phyloP scores from a whole-genome alignment of 2,113 vertebrate species.

The Maccullochella peelii region DNA sequence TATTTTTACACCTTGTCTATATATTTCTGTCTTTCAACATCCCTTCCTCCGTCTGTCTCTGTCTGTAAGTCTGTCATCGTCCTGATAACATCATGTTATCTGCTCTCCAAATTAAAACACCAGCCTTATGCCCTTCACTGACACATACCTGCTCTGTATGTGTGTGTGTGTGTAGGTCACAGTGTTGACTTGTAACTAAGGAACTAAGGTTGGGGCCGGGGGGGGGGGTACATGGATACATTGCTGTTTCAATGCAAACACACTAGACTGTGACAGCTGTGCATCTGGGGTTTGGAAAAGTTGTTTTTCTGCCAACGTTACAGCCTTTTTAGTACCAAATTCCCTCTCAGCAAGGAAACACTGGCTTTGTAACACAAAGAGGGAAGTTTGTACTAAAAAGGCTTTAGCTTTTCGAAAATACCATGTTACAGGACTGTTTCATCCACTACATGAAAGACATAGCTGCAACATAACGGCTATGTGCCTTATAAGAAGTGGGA shows the following conservation, averaged over 20 bases:
- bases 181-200: conserved; percentile 37
- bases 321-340: neutral
- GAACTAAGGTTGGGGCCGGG: neutral
- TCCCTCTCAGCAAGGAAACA: neutral
- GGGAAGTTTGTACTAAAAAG: neutral
- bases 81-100: conserved; percentile 76
- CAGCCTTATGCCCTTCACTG: conserved; percentile 60
- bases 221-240: neutral
- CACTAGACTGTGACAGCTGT: neutral
- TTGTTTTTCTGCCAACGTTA: neutral
- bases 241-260: neutral
- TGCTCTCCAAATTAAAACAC: conserved; percentile 67
- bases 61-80: conserved; percentile 53
- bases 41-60: conserved; percentile 25
- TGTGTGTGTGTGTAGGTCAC: conserved; percentile 41
- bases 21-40: conserved; percentile 16
- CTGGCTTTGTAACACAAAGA: neutral
- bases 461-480: too few relatives aligned
- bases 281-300: neutral
- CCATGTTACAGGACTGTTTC: too few relatives aligned
- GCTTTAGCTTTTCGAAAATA: too few relatives aligned
- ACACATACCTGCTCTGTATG: conserved; percentile 19
- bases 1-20: conserved; percentile 18
- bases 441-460: too few relatives aligned
- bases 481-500: neutral